These are phyloP conservation scores for Planiliza haematocheilus DNA, from an alignment of 2,113 vertebrate species.

Conservation along the genomic window DNA sequence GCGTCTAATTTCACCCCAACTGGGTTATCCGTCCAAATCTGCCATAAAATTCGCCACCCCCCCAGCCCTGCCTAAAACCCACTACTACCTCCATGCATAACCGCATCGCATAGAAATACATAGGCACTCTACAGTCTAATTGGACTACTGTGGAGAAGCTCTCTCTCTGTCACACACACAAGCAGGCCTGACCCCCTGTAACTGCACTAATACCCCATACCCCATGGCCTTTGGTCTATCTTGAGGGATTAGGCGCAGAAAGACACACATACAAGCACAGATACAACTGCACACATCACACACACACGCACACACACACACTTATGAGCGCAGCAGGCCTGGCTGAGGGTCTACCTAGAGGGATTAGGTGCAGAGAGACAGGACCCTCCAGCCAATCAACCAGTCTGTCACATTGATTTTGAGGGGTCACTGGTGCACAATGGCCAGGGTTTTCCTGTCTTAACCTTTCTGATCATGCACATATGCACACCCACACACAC, in stretches of 20 bases:
- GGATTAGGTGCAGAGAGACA: conserved; percentile 86
- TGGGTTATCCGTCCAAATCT: conserved; percentile 82
- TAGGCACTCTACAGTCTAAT: conserved; percentile 69
- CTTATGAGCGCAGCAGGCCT: conserved; percentile 47
- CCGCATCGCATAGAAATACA: conserved; percentile 59
- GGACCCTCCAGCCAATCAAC: conserved; percentile 85
- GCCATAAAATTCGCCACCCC: conserved; percentile 66
- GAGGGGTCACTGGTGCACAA: conserved; percentile 82
- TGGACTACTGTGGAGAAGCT: conserved; percentile 66
- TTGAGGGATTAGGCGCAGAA: conserved; percentile 79
- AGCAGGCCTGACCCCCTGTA: conserved; percentile 66
- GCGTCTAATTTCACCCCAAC: conserved; percentile 83
- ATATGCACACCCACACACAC: conserved; percentile 59
- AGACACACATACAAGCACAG: conserved; percentile 67
- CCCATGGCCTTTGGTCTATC: conserved; percentile 75
- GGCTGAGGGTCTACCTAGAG: conserved; percentile 81
- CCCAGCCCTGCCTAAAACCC: conserved; percentile 28
- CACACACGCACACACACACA: conserved; percentile 50
- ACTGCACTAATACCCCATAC: conserved; percentile 79
- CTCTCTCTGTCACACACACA: conserved; percentile 52
- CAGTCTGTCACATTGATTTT: conserved; percentile 85
- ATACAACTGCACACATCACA: conserved; percentile 33
- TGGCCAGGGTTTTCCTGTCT: conserved; percentile 85
- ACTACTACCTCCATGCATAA: conserved; percentile 63
- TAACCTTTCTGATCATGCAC: conserved; percentile 78